Base-by-base conservation (phyloP, 2,113 vertebrate genomes). In the Pongo pygmaeus region DNA sequence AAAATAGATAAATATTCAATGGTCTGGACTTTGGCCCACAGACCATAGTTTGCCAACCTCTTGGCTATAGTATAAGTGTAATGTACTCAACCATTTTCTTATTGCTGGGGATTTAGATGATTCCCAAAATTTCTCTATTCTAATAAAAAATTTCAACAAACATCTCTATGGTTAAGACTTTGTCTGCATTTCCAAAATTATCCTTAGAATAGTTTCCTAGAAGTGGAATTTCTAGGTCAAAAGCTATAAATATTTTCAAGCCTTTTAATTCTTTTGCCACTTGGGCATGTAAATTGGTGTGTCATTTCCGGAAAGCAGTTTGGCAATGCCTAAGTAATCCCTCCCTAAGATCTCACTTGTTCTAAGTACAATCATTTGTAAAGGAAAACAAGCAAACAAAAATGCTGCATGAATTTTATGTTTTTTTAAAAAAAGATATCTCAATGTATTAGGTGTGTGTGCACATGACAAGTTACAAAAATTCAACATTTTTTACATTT, bases 161-260 rank as follows among this genome's bases (percentile, higher is more conserved):
- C 0, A 0, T 50, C 27, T 77, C 23, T 86, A 4, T 61, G 32
- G 81, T 81, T 75, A 85, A 90, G 89, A 40, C 11, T 83, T 92
- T 35, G 18, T 32, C 30, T 93, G 14, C 0, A 1, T 70, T 93
- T 84, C n/a, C 50, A 86, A 75, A 93, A 52, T 50, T 95, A 1
- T 18, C 9, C 9, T 90, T 50, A 43, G 52, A 87, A 18, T 84
- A 48, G 38, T 88, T 96, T 94, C 64, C 79, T 93, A 87, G 35
- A 89, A 94, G 61, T 91, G 18, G 8, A 77, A 64, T 81, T 59
- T 84, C 64, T 90, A 78, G 50, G 61, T 90, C 84, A 80, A 97
- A 92, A 11, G 3, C 35, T 81, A 61, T 14, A 83, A 90, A 74
- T 77, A 83, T 48, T 93, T 87, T 84, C n/a, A 87, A 96, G 72